Evolutionary conservation across 2,888 invertebrate species (phyloP).

Genomic region (Enoplolaimus lenunculus): DNA sequence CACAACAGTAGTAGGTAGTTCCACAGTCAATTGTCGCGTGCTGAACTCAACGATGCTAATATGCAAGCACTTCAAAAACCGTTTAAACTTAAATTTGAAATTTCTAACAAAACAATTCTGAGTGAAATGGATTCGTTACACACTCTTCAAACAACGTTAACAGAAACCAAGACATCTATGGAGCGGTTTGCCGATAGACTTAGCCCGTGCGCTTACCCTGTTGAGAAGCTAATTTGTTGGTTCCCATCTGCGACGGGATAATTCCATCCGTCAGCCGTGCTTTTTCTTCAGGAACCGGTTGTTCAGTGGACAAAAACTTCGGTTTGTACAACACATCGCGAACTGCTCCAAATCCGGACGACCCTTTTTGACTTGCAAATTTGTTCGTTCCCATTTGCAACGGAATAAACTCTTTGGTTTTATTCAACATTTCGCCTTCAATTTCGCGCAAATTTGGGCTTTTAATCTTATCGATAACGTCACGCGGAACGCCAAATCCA

Average conservation of each 20-base stretch:
- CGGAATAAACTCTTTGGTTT: conserved; percentile 35
- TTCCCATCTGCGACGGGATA: conserved; percentile 48
- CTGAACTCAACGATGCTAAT: no score
- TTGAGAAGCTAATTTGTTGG: conserved; percentile 48
- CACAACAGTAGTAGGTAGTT: no score
- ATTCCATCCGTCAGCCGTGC: conserved; percentile 41
- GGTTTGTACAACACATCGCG: conserved; percentile 39
- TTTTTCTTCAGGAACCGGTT: conserved; percentile 39
- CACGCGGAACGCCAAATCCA: conserved; percentile 38
- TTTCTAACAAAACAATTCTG: no score
- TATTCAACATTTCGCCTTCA: conserved; percentile 36
- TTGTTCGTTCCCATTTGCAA: conserved; percentile 40
- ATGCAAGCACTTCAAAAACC: no score
- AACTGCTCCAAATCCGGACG: conserved; percentile 35
- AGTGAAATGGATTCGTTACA: no score
- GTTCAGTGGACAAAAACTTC: conserved; percentile 37
- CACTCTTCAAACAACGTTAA: no score
- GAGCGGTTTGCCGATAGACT: no score
- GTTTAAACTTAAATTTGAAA: no score
- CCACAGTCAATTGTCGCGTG: no score
- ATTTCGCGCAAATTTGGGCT: conserved; percentile 35
- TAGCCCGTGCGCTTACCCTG: no score
- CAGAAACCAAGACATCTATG: no score
- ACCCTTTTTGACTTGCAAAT: conserved; percentile 39
- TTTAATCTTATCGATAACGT: conserved; percentile 38